Evolutionary conservation across 2,888 invertebrate species (phyloP).

Genomic region (Slavum lentiscoides): DNA sequence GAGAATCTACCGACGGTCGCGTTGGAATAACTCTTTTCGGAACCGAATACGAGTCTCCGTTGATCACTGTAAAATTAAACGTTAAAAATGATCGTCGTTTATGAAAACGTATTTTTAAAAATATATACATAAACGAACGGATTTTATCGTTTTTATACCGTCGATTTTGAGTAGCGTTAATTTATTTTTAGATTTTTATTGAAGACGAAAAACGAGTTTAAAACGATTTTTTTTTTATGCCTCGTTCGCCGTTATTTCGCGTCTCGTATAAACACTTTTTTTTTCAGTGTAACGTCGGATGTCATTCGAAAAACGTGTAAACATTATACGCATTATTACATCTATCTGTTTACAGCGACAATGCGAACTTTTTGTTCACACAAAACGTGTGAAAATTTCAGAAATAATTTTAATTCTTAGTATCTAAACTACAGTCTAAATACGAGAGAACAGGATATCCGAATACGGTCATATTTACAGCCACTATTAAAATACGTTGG

Average conservation of each 20-base stretch:
- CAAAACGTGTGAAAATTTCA: too few species aligned
- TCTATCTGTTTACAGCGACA: too few species aligned
- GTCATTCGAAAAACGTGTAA: background rate
- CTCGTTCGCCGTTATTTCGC: background rate
- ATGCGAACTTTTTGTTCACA: too few species aligned
- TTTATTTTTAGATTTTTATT: background rate
- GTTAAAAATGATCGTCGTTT: background rate
- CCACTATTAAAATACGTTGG: too few species aligned
- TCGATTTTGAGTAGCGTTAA: background rate
- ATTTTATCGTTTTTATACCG: background rate
- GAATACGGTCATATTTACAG: too few species aligned
- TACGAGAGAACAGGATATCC: too few species aligned
- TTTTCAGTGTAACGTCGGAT: too few species aligned
- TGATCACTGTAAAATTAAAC: conserved; percentile 6
- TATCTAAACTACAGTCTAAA: too few species aligned
- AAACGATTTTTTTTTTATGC: background rate
- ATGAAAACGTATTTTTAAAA: background rate
- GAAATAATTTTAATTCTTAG: too few species aligned
- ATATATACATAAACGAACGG: background rate
- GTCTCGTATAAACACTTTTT: background rate
- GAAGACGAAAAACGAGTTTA: background rate
- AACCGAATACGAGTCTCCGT: conserved; percentile 43
- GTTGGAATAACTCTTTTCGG: conserved; percentile 38
- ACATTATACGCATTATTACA: background rate
- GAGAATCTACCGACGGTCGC: conserved; percentile 83